Evolutionary conservation across 2,888 invertebrate species (phyloP).

Genomic region (Lycophotia porphyrea): DNA sequence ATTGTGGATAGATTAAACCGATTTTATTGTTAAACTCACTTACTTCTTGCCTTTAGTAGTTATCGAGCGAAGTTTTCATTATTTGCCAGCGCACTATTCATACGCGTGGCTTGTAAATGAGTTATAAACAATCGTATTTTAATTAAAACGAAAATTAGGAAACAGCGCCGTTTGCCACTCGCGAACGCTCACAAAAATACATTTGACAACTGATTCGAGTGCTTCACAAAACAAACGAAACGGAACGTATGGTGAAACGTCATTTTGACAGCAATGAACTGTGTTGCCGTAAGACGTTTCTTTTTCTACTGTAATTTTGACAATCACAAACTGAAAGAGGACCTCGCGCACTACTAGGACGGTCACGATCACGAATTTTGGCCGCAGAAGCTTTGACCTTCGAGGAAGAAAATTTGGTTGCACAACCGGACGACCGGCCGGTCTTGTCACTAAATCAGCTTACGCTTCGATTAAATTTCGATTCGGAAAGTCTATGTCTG

Average conservation of each 20-base stretch:
- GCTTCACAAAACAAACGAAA: conserved; percentile 60
- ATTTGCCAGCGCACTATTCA: conserved; percentile 44
- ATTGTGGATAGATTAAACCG: conserved; percentile 67
- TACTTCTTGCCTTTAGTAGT: conserved; percentile 29
- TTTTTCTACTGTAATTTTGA: conserved; percentile 7
- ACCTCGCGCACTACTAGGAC: neutral
- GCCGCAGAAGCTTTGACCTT: neutral
- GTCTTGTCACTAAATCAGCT: neutral
- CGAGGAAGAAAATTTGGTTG: too few relatives aligned
- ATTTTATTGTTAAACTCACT: conserved; percentile 52
- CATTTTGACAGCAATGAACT: conserved; percentile 45
- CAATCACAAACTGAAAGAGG: neutral
- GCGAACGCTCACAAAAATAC: conserved; percentile 62
- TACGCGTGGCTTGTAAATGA: conserved; percentile 41
- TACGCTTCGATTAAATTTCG: neutral
- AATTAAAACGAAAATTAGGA: conserved; percentile 54
- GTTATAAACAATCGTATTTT: conserved; percentile 58
- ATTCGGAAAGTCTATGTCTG: neutral
- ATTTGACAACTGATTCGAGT: conserved; percentile 72
- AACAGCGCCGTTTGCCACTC: conserved; percentile 55
- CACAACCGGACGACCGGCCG: too few relatives aligned
- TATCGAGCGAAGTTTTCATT: conserved; percentile 47
- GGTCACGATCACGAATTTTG: neutral
- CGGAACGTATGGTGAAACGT: conserved; percentile 53
- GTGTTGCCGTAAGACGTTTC: conserved; percentile 5